phyloP scores from a whole-genome alignment of 2,797 vertebrate species.

The Coccyzus lansbergi region DNA sequence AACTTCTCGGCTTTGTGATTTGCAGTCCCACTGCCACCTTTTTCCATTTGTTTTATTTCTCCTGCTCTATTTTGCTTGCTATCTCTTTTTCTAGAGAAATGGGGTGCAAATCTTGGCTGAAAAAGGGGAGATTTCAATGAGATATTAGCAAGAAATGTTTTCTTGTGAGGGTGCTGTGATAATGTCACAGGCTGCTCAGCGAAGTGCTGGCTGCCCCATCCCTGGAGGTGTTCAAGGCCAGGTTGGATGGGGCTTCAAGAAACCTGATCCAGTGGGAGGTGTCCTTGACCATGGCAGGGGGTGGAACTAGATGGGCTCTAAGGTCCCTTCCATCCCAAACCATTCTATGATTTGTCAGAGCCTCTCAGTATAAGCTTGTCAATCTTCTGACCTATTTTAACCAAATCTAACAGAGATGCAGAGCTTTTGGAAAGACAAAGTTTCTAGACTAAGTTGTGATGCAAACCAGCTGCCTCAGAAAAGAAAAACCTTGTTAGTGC shows the following conservation, averaged over 20 bases:
- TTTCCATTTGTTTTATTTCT: not conserved
- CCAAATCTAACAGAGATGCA: not conserved
- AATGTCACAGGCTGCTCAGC: too few relatives aligned
- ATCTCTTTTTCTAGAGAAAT: not conserved
- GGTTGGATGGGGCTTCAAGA: too few relatives aligned
- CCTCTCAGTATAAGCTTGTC: rapidly evolving
- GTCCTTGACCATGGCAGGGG: too few relatives aligned
- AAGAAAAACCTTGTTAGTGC: not conserved
- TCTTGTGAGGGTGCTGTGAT: too few relatives aligned
- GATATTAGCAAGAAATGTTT: too few relatives aligned
- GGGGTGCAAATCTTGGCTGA: not conserved
- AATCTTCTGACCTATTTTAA: not conserved
- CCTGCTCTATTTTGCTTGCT: not conserved
- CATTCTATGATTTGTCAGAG: too few relatives aligned
- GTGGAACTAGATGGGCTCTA: too few relatives aligned
- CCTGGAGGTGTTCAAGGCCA: too few relatives aligned
- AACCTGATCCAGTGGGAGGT: too few relatives aligned
- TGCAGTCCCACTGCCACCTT: rapidly evolving
- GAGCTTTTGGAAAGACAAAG: not conserved
- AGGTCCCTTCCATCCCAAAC: too few relatives aligned
- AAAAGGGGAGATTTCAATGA: too few relatives aligned
- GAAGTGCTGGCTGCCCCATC: too few relatives aligned
- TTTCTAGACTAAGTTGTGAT: not conserved
- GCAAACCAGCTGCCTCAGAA: not conserved
- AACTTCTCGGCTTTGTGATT: not conserved